Evolutionary conservation across 2,113 vertebrate genomes (phyloP).

Genomic region (Dunckerocampus dactyliophorus): DNA sequence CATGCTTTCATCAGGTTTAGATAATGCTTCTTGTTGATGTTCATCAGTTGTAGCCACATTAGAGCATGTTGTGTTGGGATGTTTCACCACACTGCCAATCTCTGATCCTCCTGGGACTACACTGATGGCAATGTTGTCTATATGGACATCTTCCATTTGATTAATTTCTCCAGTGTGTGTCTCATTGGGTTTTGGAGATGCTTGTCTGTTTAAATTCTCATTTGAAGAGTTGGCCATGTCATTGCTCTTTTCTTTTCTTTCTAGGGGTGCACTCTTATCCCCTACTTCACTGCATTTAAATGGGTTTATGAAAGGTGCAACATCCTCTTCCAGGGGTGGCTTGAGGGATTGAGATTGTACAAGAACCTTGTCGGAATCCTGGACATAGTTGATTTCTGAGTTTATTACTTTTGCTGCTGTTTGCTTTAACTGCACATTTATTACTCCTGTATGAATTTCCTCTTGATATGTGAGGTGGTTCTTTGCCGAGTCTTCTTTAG

Average conservation of each 20-base stretch:
- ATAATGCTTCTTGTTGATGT: conserved; percentile 12
- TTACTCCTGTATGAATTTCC: conserved; percentile 1
- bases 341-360: conserved; percentile 1
- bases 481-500: conserved; percentile 19
- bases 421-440: conserved; percentile 7
- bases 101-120: conserved; percentile 36
- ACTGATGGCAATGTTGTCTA: conserved; percentile 52
- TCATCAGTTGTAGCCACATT: conserved; percentile 3
- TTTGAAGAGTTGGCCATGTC: conserved; percentile 4
- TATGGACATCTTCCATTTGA: conserved; percentile 43
- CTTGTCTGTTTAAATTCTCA: conserved; percentile 11
- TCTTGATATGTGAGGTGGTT: conserved; percentile 11
- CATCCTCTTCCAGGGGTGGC: conserved; percentile 15
- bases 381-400: neutral
- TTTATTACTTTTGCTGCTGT: conserved; percentile 1
- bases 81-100: conserved; percentile 18
- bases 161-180: conserved; percentile 15
- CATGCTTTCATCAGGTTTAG: conserved; percentile 10
- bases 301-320: conserved; percentile 7
- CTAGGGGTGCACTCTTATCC: conserved; percentile 3
- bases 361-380: conserved; percentile 3
- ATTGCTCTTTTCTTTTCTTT: conserved; percentile 29
- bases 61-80: neutral
- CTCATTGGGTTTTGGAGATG: conserved; percentile 18
- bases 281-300: conserved; percentile 8